Evolutionary conservation across 2,888 invertebrate genomes (phyloP).

Genomic region (Automeris io): DNA sequence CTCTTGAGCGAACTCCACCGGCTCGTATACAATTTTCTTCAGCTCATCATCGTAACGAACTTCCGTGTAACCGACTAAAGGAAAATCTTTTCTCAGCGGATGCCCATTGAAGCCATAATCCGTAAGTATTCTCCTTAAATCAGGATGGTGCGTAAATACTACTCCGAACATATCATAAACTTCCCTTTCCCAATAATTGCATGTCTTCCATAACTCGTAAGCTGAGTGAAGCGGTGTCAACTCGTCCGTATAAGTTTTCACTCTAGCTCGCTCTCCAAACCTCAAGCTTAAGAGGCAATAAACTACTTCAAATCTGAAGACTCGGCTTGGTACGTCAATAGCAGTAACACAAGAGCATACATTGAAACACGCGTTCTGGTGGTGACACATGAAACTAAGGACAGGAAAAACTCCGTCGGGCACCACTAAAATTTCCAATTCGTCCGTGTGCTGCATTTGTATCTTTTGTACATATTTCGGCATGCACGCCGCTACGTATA

Average conservation of each 20-base stretch:
- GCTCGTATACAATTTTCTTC: conserved; percentile 64
- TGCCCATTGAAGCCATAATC: conserved; percentile 67
- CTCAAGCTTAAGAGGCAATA: conserved; percentile 51
- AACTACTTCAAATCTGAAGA: conserved; percentile 53
- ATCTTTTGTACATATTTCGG: conserved; percentile 63
- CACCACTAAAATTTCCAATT: conserved; percentile 52
- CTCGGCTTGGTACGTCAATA: conserved; percentile 56
- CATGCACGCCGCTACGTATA: conserved; percentile 59
- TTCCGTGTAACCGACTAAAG: conserved; percentile 58
- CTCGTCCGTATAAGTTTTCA: conserved; percentile 66
- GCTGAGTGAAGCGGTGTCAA: conserved; percentile 56
- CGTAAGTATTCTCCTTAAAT: conserved; percentile 57
- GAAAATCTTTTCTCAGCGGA: conserved; percentile 64
- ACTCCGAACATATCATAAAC: conserved; percentile 64
- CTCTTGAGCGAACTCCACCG: conserved; percentile 58
- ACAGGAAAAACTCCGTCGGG: conserved; percentile 56
- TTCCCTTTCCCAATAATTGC: conserved; percentile 53
- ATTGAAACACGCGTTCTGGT: conserved; percentile 58
- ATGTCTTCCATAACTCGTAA: conserved; percentile 37
- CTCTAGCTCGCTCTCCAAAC: conserved; percentile 36
- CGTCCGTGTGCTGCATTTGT: conserved; percentile 56
- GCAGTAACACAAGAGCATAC: conserved; percentile 48
- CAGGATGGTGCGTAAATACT: conserved; percentile 60
- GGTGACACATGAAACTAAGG: conserved; percentile 46
- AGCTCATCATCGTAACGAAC: conserved; percentile 63